Conservation (phyloP, 2,113 vertebrate genomes). For the Oxyruncus cristatus region DNA sequence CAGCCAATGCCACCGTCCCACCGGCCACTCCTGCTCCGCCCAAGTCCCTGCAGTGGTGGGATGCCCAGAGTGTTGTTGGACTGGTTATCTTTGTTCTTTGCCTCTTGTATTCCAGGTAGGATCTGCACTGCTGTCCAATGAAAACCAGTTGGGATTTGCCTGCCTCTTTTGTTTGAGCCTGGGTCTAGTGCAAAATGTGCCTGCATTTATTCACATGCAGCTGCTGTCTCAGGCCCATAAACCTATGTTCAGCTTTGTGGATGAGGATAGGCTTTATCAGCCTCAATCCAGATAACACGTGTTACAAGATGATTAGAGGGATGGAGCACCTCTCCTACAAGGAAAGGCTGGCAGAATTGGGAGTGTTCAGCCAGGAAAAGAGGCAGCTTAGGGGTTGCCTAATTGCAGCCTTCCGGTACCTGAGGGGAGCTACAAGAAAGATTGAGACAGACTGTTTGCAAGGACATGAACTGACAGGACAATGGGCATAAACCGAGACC, state of each 20-base stretch:
- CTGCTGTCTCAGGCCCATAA: not conserved
- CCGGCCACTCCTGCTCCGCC: conserved; percentile 63
- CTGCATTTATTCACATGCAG: not conserved
- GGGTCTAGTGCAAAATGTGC: not conserved
- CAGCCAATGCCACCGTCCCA: conserved; percentile 73
- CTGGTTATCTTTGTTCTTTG: conserved; percentile 85
- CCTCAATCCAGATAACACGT: not conserved
- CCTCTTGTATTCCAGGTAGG: conserved; percentile 92
- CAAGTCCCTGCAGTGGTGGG: conserved; percentile 84
- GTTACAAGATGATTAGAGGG: not conserved
- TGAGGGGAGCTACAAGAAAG: not conserved
- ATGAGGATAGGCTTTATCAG: not conserved
- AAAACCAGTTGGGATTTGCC: not conserved
- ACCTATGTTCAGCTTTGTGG: not conserved
- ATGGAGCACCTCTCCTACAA: not conserved
- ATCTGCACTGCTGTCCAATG: not conserved
- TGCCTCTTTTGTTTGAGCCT: not conserved
- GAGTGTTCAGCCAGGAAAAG: not conserved
- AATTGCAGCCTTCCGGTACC: not conserved
- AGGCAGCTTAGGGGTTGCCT: not conserved
- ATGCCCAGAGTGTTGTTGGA: conserved; percentile 82
- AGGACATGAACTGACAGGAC: not conserved
- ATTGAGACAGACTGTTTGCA: not conserved
- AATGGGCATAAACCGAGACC: not conserved
- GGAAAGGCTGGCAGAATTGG: not conserved